Conservation (phyloP, 2,797 vertebrate species). For the Gambusia yucatana region DNA sequence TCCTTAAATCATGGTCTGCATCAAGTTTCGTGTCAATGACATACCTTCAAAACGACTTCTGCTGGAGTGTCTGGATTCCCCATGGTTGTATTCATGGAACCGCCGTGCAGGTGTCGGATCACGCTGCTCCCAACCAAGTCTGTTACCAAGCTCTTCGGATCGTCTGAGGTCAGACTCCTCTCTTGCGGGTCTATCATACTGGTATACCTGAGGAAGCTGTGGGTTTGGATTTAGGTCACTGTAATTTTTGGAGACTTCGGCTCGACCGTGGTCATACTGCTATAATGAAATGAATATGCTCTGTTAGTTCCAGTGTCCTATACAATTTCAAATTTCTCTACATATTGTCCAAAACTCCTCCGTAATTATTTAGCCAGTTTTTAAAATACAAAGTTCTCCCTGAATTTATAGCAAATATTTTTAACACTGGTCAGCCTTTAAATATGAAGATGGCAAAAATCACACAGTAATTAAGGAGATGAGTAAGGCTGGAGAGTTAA, state of each 20-base stretch:
- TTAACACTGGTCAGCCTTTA: background rate
- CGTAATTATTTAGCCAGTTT: background rate
- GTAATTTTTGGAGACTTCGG: constrained; percentile 49
- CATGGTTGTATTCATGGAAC: constrained; percentile 24
- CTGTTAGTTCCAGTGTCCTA: constrained; percentile 7
- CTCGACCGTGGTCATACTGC: constrained; percentile 45
- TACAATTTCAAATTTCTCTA: background rate
- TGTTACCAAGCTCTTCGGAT: constrained; percentile 30
- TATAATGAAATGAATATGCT: constrained; percentile 13
- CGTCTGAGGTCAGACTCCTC: constrained; percentile 47
- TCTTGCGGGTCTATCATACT: constrained; percentile 41
- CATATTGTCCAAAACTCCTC: background rate
- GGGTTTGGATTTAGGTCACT: constrained; percentile 30
- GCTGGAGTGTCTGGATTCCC: constrained; percentile 40
- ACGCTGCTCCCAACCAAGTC: constrained; percentile 41
- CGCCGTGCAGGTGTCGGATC: constrained; percentile 25
- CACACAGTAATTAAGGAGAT: background rate
- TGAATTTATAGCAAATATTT: background rate
- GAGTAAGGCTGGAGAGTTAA: background rate
- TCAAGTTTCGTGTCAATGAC: background rate
- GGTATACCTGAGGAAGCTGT: constrained; percentile 24
- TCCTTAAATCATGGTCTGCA: background rate
- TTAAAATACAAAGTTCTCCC: background rate
- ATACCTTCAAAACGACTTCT: constrained; percentile 68
- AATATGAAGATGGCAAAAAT: background rate